Evolutionary conservation across 2,797 vertebrate genomes (phyloP).

Genomic region (Pempheris klunzingeri): DNA sequence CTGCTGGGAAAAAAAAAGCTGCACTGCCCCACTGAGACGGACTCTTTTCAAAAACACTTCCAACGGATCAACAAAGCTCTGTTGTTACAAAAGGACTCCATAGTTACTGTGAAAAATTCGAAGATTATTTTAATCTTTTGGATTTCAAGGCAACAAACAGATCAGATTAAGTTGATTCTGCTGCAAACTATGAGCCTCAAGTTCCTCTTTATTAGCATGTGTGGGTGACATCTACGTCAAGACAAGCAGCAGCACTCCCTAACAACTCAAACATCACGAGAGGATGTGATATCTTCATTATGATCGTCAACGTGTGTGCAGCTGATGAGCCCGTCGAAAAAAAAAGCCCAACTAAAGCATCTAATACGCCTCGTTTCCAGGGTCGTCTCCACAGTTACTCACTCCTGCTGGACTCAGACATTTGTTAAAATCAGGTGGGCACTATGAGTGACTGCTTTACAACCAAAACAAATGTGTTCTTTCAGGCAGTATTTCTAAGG

Average conservation of each 20-base stretch:
- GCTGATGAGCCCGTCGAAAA: constrained; percentile 14
- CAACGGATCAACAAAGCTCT: no score
- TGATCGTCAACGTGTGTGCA: background rate
- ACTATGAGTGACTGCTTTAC: constrained; percentile 52
- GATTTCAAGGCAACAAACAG: background rate
- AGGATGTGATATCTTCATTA: background rate
- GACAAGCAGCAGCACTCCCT: background rate
- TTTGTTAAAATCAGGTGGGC: constrained; percentile 29
- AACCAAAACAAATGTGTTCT: constrained; percentile 60
- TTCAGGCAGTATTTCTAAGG: constrained; percentile 6
- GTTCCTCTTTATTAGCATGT: background rate
- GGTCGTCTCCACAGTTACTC: constrained; percentile 18
- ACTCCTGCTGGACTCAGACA: constrained; percentile 13
- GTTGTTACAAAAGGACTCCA: no score
- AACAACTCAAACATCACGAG: constrained; percentile 22
- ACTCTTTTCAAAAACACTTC: no score
- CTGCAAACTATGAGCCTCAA: background rate
- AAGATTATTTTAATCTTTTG: background rate
- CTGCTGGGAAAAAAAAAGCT: background rate
- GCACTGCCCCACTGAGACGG: background rate
- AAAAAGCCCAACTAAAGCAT: constrained; percentile 32
- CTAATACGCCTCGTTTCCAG: constrained; percentile 21
- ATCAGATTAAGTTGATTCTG: background rate
- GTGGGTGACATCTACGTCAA: background rate
- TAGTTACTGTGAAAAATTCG: no score